phyloP scores from a whole-genome alignment of 2,888 invertebrate species.

The Argynnis bischoffii region DNA sequence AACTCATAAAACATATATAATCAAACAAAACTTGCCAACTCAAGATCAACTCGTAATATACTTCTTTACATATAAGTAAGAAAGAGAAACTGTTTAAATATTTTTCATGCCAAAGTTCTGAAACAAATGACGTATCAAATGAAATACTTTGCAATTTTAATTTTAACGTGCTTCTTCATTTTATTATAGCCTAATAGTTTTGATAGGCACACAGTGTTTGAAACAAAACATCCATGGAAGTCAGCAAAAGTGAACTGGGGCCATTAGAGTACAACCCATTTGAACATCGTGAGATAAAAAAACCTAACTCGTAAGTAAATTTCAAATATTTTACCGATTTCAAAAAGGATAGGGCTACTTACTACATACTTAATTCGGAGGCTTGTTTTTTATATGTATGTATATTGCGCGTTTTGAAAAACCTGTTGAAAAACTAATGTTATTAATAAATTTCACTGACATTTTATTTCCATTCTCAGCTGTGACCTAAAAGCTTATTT shows the following conservation, averaged over 20 bases:
- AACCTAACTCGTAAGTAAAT: conserved; percentile 70
- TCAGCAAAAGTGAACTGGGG: conserved; percentile 31
- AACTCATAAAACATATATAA: conserved; percentile 42
- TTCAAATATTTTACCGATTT: not conserved
- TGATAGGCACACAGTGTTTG: too few species aligned
- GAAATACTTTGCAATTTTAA: not conserved
- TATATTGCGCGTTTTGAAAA: too few species aligned
- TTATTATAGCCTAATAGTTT: too few species aligned
- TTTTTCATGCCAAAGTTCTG: not conserved
- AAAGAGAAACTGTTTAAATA: conserved; percentile 8
- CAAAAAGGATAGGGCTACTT: not conserved
- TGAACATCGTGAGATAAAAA: conserved; percentile 63
- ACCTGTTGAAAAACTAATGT: too few species aligned
- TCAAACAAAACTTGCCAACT: conserved; percentile 39
- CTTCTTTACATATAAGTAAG: conserved; percentile 10
- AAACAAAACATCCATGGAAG: conserved; percentile 27
- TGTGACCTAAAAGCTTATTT: too few species aligned
- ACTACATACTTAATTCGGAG: too few species aligned
- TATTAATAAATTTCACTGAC: too few species aligned
- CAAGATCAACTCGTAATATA: conserved; percentile 21
- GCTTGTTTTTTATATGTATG: too few species aligned
- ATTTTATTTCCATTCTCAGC: too few species aligned
- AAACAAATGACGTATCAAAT: not conserved
- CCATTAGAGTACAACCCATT: conserved; percentile 63
- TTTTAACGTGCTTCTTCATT: not conserved